Evolutionary conservation across 2,113 vertebrate species (phyloP).

Genomic region (Pipra filicauda): DNA sequence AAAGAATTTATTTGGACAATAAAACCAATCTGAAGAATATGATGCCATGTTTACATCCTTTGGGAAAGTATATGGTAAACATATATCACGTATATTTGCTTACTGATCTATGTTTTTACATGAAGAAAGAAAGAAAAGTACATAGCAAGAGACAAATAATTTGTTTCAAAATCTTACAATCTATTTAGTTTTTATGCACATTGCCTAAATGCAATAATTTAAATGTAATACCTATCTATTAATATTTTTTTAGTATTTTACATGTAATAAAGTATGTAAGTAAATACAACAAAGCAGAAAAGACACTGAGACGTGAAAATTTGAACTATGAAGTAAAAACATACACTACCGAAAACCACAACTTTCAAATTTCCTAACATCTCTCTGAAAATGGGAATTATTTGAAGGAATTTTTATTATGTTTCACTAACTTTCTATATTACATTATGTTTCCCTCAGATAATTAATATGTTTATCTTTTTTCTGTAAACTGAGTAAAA

Average conservation of each 20-base stretch:
- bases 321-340: background rate
- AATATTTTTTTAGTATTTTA: background rate
- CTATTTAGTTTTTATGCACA: background rate
- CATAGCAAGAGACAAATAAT: background rate
- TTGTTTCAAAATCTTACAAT: background rate
- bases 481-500: background rate
- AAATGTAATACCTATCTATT: background rate
- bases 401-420: background rate
- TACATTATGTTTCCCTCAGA: background rate
- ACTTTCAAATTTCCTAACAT: background rate
- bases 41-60: background rate
- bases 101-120: background rate
- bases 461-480: background rate
- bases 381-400: background rate
- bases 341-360: background rate
- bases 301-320: background rate
- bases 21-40: conserved; percentile 15
- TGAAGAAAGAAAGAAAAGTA: background rate
- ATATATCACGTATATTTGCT: background rate
- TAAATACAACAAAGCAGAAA: background rate
- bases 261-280: background rate
- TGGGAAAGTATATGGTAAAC: background rate
- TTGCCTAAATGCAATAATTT: background rate
- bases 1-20: conserved; percentile 11
- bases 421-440: background rate